phyloP scores from a whole-genome alignment of 1,140 invertebrate species.

The Pseudomyrmex concolor region DNA sequence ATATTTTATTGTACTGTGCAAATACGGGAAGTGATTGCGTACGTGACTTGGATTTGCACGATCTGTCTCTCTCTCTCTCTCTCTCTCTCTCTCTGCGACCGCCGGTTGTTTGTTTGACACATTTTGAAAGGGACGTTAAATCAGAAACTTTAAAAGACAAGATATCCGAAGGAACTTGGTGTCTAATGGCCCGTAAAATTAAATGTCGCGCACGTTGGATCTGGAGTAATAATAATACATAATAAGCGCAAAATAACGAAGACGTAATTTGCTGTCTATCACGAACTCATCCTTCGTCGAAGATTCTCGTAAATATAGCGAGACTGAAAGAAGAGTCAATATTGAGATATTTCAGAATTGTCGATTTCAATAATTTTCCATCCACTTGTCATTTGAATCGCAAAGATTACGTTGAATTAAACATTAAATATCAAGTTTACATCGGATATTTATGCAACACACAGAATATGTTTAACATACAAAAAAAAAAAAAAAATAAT shows the following conservation, averaged over 20 bases:
- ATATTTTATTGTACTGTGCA: background rate
- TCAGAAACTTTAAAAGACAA: conserved; percentile 12
- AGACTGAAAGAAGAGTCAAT: background rate
- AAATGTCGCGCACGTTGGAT: conserved; percentile 16
- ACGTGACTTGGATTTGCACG: too few relatives aligned
- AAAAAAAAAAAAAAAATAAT: too few relatives aligned
- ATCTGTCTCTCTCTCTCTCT: background rate
- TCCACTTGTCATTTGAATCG: background rate
- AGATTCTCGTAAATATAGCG: conserved; percentile 1
- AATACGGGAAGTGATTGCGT: background rate
- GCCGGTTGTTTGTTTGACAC: background rate
- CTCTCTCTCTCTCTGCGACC: background rate
- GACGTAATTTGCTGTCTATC: conserved; percentile 6
- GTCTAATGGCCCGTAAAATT: conserved; percentile 47
- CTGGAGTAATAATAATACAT: conserved; percentile 32
- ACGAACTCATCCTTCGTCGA: background rate
- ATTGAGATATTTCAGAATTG: background rate
- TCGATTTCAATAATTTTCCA: background rate
- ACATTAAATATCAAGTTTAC: too few relatives aligned
- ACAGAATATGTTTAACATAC: background rate
- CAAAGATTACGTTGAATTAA: background rate
- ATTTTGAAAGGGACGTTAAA: background rate
- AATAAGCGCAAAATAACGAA: conserved; percentile 40
- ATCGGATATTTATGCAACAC: too few relatives aligned
- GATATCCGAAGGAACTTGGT: conserved; percentile 7